Evolutionary conservation across 2,797 vertebrate species (phyloP).

Genomic region (Dermochelys coriacea): DNA sequence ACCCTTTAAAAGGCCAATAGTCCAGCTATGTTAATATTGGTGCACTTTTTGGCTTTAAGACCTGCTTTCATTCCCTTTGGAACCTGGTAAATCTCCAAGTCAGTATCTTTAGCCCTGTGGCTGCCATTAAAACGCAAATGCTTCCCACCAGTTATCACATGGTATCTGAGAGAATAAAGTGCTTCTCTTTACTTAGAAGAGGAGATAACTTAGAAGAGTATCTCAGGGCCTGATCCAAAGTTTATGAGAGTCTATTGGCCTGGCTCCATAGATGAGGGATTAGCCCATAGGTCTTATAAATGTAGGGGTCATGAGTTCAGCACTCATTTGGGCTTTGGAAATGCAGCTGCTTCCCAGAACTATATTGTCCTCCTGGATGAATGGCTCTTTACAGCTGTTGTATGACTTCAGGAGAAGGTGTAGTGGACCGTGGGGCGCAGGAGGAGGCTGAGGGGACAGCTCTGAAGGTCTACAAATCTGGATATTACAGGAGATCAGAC

Average conservation of each 20-base stretch:
- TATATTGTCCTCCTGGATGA: too few species aligned
- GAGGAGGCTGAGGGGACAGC: too few species aligned
- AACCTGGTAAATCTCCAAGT: background rate
- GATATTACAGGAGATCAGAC: background rate
- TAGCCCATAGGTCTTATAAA: background rate
- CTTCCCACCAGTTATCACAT: background rate
- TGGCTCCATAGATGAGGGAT: background rate
- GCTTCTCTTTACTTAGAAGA: background rate
- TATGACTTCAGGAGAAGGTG: too few species aligned
- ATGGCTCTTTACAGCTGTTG: too few species aligned
- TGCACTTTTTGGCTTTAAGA: background rate
- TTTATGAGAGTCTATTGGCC: background rate
- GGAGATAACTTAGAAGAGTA: background rate
- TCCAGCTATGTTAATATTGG: fast-evolving
- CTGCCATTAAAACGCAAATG: background rate
- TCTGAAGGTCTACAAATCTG: too few species aligned
- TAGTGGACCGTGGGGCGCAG: too few species aligned
- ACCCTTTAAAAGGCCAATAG: background rate
- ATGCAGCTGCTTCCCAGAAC: too few species aligned
- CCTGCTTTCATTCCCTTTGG: background rate
- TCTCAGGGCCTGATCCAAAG: background rate
- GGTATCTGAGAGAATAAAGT: background rate
- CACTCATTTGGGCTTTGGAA: too few species aligned
- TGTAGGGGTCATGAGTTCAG: too few species aligned
- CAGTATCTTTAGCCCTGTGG: fast-evolving